A percentile compares a stretch with the other conserved stretches of the same genome.
Conservation (phyloP, 1,140 invertebrate species). For the Maconellicoccus hirsutus region DNA sequence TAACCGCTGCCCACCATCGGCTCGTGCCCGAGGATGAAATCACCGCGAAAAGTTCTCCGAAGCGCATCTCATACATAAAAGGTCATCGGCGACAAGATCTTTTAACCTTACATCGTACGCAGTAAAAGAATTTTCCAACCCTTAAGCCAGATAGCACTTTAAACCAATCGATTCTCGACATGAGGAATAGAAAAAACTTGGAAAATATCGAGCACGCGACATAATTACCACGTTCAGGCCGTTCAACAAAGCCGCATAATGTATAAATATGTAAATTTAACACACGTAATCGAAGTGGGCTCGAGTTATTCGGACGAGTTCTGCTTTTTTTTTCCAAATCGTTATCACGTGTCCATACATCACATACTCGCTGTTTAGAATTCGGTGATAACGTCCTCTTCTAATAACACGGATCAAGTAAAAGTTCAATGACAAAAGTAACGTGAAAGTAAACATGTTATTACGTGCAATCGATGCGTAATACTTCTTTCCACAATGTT, state of each 20-base stretch:
- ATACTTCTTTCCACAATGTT: no score
- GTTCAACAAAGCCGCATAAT: no score
- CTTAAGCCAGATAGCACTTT: background rate
- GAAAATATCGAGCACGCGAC: conserved; percentile 1
- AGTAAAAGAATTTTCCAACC: background rate
- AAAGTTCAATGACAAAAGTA: no score
- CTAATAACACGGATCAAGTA: no score
- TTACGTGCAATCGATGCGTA: background rate
- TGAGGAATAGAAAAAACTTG: background rate
- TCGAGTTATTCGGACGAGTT: no score
- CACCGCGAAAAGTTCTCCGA: background rate
- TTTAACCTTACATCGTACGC: background rate
- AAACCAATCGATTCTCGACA: background rate
- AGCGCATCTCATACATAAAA: background rate
- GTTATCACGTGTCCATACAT: no score
- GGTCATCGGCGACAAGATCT: no score
- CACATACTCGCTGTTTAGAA: no score
- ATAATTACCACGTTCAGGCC: background rate
- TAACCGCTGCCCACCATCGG: background rate
- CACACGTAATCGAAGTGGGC: no score
- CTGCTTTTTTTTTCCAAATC: no score
- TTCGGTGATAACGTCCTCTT: no score
- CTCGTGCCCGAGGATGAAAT: background rate
- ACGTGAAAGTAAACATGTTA: background rate
- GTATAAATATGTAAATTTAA: no score